phyloP scores from a whole-genome alignment of 2,888 invertebrate species.

The Dexiosoma caninum region DNA sequence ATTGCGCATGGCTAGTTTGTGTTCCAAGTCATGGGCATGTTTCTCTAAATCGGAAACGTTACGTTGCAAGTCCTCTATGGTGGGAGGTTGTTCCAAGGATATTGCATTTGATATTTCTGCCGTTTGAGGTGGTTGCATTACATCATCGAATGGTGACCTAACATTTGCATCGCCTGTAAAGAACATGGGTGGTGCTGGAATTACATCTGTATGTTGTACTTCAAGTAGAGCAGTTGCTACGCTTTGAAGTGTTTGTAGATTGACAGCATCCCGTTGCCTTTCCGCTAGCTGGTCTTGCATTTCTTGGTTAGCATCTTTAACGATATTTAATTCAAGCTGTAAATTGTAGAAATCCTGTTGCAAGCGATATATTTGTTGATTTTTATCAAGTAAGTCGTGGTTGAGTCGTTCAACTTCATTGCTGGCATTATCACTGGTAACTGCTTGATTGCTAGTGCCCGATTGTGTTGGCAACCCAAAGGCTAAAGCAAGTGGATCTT shows the following conservation, averaged over 20 bases:
- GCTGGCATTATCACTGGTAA: not conserved
- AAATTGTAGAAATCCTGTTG: conserved; percentile 62
- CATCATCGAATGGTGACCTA: conserved; percentile 75
- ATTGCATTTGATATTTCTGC: conserved; percentile 16
- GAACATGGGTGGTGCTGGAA: conserved; percentile 72
- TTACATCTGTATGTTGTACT: conserved; percentile 58
- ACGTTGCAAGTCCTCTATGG: conserved; percentile 75
- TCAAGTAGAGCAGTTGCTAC: conserved; percentile 31
- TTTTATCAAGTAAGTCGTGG: conserved; percentile 63
- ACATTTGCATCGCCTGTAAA: conserved; percentile 69
- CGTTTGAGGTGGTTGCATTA: conserved; percentile 68
- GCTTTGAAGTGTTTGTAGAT: conserved; percentile 60
- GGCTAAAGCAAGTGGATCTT: conserved; percentile 60
- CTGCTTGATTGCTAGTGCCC: not conserved
- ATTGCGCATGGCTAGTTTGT: conserved; percentile 73
- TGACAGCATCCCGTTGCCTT: conserved; percentile 66
- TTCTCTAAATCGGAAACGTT: conserved; percentile 77
- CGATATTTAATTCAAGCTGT: conserved; percentile 59
- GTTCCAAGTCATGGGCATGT: conserved; percentile 76
- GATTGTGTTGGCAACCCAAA: conserved; percentile 52
- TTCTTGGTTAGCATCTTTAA: conserved; percentile 63
- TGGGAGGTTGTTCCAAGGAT: conserved; percentile 75
- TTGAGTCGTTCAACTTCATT: conserved; percentile 55
- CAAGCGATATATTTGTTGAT: conserved; percentile 57
- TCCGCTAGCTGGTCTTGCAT: conserved; percentile 65